Conservation (phyloP, 2,888 invertebrate genomes). For the Fragum sueziense region DNA sequence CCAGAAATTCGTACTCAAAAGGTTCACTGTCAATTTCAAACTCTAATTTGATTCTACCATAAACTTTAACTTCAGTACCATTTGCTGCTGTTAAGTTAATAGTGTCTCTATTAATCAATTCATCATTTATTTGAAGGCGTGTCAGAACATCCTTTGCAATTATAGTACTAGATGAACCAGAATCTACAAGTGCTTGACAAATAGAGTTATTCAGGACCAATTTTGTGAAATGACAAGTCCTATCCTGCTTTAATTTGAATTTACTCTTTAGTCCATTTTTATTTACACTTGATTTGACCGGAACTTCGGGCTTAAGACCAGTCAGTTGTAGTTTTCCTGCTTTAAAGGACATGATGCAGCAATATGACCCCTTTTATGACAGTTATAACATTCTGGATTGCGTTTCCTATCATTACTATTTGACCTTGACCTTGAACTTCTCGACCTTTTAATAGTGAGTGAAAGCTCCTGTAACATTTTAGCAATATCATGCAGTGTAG, state of each 20-base stretch:
- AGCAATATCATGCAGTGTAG: not conserved
- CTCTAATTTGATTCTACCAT: constrained; percentile 21
- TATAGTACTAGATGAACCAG: not conserved
- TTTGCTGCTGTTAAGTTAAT: constrained; percentile 27
- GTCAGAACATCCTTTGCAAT: not conserved
- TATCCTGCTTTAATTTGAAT: not conserved
- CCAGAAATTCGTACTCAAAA: constrained; percentile 37
- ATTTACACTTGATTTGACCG: not conserved
- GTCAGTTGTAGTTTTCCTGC: constrained; percentile 2
- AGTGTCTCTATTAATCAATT: not conserved
- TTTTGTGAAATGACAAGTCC: constrained; percentile 5
- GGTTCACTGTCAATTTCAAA: constrained; percentile 27
- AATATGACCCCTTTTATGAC: constrained; percentile 1
- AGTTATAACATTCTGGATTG: not conserved
- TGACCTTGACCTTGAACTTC: constrained; percentile 6
- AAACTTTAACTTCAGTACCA: constrained; percentile 24
- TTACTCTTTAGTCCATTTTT: not conserved
- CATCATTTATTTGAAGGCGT: not conserved
- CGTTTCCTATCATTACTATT: not conserved
- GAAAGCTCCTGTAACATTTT: not conserved
- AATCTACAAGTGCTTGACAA: constrained; percentile 7
- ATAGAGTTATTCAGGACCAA: not conserved
- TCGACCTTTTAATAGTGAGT: not conserved
- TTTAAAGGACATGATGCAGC: not conserved
- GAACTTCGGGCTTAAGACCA: not conserved